A percentile compares a stretch with the other conserved stretches of the same genome.
phyloP scores from a whole-genome alignment of 2,797 vertebrate species.

The Silurus lanzhouensis region DNA sequence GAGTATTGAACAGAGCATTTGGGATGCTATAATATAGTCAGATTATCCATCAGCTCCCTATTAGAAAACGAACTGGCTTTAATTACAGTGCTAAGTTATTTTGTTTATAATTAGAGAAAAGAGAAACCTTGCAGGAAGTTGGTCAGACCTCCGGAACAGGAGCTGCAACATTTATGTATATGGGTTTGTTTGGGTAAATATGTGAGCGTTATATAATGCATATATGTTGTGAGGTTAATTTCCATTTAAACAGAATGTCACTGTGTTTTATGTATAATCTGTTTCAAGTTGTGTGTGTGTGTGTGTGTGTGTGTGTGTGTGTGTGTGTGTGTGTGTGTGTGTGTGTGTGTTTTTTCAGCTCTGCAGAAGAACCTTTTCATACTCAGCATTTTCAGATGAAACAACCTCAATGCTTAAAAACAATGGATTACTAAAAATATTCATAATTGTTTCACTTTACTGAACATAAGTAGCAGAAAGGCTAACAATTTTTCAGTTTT shows the following conservation, averaged over 20 bases:
- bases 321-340: background rate
- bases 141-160: background rate
- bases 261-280: conserved; percentile 8
- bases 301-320: background rate
- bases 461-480: background rate
- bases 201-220: background rate
- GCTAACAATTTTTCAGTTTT: background rate
- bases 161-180: conserved; percentile 21
- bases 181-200: conserved; percentile 5
- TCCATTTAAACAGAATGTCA: conserved; percentile 22
- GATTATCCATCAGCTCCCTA: conserved; percentile 67
- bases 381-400: conserved; percentile 14
- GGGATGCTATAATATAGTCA: conserved; percentile 57
- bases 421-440: background rate
- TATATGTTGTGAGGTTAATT: conserved; percentile 17
- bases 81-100: conserved; percentile 63
- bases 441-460: background rate
- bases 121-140: conserved; percentile 44
- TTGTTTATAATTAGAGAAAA: conserved; percentile 63
- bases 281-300: background rate
- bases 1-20: conserved; percentile 66
- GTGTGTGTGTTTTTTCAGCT: background rate
- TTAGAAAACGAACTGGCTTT: conserved; percentile 66
- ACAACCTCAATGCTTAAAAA: background rate
- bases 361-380: background rate